A percentile compares a stretch with the other conserved stretches of the same genome.
Conservation (phyloP, 2,113 vertebrate genomes). For the Lagopus leucura region DNA sequence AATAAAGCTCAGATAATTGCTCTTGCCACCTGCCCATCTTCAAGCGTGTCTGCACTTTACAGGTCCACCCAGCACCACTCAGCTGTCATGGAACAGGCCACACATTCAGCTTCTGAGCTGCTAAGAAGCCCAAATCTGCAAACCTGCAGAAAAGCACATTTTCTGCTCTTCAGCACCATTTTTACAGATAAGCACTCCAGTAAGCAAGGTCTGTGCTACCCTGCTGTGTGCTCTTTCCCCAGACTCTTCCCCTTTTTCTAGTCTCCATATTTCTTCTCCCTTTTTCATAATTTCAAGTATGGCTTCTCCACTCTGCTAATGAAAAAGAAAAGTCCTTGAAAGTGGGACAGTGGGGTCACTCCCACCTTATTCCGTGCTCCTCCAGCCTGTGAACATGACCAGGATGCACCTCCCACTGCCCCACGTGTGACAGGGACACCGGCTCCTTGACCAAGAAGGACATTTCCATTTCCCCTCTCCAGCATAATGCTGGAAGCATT, state of each 20-base stretch:
- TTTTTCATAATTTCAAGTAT: neutral
- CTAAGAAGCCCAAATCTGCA: neutral
- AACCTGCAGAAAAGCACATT: neutral
- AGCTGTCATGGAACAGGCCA: neutral
- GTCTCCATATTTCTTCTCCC: neutral
- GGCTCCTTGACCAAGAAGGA: neutral
- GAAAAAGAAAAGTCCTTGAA: neutral
- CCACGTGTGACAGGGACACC: neutral
- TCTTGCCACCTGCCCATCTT: conserved; percentile 50
- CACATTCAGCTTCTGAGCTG: neutral
- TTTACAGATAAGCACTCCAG: neutral
- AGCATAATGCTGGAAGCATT: conserved; percentile 38
- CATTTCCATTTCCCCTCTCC: conserved; percentile 11
- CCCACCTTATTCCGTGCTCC: neutral
- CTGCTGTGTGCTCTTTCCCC: neutral
- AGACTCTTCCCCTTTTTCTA: neutral
- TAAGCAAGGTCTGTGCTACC: neutral
- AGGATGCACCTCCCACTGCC: neutral
- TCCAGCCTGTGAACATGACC: conserved; percentile 22
- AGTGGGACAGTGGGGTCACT: neutral
- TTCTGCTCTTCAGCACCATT: neutral
- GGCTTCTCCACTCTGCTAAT: neutral
- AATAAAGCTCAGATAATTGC: conserved; percentile 52
- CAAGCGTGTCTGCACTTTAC: neutral
- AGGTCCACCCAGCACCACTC: neutral